phyloP scores from a whole-genome alignment of 2,113 vertebrate genomes.

The Tragelaphus scriptus region DNA sequence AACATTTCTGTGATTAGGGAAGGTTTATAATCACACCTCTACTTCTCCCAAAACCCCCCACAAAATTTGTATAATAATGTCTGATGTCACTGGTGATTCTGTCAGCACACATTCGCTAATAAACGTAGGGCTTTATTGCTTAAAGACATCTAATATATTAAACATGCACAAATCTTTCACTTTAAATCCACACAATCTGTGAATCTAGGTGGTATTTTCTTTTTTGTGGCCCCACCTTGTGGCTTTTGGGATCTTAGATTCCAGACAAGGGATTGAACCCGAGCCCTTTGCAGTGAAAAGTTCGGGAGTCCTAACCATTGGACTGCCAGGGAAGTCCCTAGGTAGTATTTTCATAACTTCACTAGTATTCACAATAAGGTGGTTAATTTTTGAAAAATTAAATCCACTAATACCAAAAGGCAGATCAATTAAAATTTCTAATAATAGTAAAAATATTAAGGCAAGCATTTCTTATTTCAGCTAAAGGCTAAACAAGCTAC shows the following conservation, averaged over 20 bases:
- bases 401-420: background rate
- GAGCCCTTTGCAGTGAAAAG: background rate
- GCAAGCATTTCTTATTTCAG: background rate
- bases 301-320: background rate
- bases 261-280: background rate
- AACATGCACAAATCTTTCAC: background rate
- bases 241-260: background rate
- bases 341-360: background rate
- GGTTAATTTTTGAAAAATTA: constrained; percentile 23
- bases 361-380: background rate
- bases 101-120: background rate
- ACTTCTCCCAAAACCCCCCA: background rate
- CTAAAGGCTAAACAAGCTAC: background rate
- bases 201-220: background rate
- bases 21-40: background rate
- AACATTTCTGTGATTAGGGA: background rate
- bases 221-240: background rate
- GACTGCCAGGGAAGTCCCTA: background rate
- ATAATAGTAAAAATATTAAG: background rate
- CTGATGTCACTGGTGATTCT: background rate
- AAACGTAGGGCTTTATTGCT: background rate
- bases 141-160: background rate
- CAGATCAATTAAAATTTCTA: background rate
- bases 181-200: background rate
- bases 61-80: background rate